Evolutionary conservation across 1,140 invertebrate genomes (phyloP), one percentile per base, ranked within the genome.

Genomic region (Pararge aegeria): DNA sequence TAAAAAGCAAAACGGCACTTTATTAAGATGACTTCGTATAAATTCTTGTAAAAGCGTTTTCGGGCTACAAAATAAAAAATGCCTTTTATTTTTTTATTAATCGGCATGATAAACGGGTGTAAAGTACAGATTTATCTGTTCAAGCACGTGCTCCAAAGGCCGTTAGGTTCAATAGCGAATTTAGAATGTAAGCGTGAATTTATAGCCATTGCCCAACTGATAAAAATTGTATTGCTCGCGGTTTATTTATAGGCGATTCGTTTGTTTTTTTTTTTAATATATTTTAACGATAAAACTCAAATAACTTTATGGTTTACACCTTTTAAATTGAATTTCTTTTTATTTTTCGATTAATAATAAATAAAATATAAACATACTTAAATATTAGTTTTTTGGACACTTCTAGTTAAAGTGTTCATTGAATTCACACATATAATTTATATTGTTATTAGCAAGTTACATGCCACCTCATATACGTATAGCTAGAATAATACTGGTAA

Each of bases 201-300:
- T 87, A 84, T 84, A 80, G 66, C 71, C 72, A 74, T 70, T 65
- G 59, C 55, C 55, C 61, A 54, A 49, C 70, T 73, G 83, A 87
- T 84, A 87, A 87, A 87, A 82, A 76, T 78, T 81, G 71, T 85
- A 85, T 81, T 62, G 69, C 73, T 64, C 55, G 61, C 66, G 55
- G 66, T 64, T 63, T 79, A 77, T 84, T 84, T 82, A 82, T 78
- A 61, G 64, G 40, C 13, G 53, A 71, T 70, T 64, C 66, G 61
- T 65, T 70, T 72, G 64, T 74, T 75, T 68, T 70, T 71, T 53
- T 5, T 46, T 46, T 46, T n/a, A n/a, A 24, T 24, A 7, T 24
- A 24, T 7, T 24, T 7, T n/a, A n/a, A n/a, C n/a, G n/a, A n/a
- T n/a, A n/a, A n/a, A n/a, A n/a, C n/a, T n/a, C n/a, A n/a, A n/a